Conservation (phyloP, 2,797 vertebrate species). For the Girardinus metallicus region DNA sequence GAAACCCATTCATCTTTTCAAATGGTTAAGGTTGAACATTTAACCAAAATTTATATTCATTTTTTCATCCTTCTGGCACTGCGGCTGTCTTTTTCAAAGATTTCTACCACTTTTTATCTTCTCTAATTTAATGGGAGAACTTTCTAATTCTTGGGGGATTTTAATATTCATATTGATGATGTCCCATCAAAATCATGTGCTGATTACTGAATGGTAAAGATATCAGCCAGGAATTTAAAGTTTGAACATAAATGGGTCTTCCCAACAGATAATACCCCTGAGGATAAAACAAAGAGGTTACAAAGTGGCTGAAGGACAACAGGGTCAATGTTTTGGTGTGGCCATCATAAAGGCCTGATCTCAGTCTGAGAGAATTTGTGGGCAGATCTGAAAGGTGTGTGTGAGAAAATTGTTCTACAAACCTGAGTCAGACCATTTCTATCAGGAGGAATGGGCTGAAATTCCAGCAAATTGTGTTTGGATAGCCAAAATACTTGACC, state of each 20-base stretch:
- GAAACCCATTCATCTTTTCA: too few species aligned
- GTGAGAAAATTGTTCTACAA: too few species aligned
- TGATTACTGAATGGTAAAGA: not conserved
- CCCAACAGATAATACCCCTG: not conserved
- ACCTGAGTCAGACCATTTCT: not conserved
- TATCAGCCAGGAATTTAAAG: not conserved
- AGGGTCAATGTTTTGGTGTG: not conserved
- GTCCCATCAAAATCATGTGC: not conserved
- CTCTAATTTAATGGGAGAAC: not conserved
- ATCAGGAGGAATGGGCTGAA: not conserved
- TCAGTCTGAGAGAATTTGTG: not conserved
- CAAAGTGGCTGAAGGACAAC: not conserved
- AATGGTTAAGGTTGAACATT: not conserved
- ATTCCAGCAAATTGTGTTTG: not conserved
- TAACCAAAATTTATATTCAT: not conserved
- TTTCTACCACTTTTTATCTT: not conserved
- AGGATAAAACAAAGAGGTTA: not conserved
- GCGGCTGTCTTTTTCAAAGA: not conserved
- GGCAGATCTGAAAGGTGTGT: not conserved
- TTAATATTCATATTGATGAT: not conserved
- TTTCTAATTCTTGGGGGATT: not conserved
- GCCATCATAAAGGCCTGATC: not conserved
- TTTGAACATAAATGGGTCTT: not conserved
- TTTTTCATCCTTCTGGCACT: not conserved
- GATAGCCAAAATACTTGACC: not conserved